Evolutionary conservation across 2,797 vertebrate genomes (phyloP), one percentile per base, ranked within the genome.

Genomic region (Cichlasoma orientale): DNA sequence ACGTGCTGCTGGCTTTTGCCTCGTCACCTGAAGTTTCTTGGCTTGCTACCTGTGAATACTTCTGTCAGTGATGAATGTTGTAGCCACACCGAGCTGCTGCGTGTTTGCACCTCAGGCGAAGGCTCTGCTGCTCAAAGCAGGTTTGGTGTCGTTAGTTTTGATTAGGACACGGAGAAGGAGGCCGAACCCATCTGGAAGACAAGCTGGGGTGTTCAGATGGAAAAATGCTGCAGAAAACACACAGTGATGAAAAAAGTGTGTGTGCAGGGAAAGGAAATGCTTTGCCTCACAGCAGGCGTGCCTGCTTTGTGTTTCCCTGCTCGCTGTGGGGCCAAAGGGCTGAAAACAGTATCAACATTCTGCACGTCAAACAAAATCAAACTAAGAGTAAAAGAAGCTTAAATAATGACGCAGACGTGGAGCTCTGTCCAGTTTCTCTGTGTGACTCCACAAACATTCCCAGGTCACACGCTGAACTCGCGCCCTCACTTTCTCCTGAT

Each of bases 151-250:
- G 36, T 89, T 87, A 81, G 82, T 86, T 85, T 69, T 80, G 81
- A 90, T 92, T 84, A 90, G 78, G 69, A 80, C 21, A 86, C 25
- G 1, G 29, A 72, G 80, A 25, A 75, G 82, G 81, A 88, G 87
- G 83, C 41, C 3, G 82, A 71, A 71, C 54, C 85, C 63, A 68
- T n/a, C 16, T 68, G 63, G 63, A 50, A 50, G 63, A 50, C 25
- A 50, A 50, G 63, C 41, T 50, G 63, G 16, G 18, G 41, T 66
- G 41, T 13, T 29, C 63, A 5, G 63, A 68, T 0, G 10, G 25
- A 50, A 29, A 66, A 66, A 66, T 66, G 1, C 1, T 1, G 16
- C 61, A 66, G 16, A 66, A 66, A 66, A 66, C 25, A 7, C 16
- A 0, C 41, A 2, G 10, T 47, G 41, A 50, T 50, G 25, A 68